phyloP scores from a whole-genome alignment of 2,888 invertebrate species.

The Papilio demoleus region DNA sequence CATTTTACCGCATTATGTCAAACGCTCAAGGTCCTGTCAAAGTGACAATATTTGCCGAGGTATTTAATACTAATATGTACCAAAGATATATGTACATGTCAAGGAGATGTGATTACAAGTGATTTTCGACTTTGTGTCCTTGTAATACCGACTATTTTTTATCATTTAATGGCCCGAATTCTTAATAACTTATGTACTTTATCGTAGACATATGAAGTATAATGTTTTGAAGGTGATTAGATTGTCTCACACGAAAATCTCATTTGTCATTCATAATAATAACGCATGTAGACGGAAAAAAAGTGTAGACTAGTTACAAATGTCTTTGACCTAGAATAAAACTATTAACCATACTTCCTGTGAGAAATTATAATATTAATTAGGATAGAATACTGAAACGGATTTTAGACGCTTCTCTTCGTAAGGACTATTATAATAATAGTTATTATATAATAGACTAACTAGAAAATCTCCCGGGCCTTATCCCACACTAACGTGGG shows the following conservation, averaged over 20 bases:
- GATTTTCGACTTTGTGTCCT: conserved; percentile 43
- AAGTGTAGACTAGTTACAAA: not conserved
- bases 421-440: no score
- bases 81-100: conserved; percentile 66
- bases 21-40: conserved; percentile 58
- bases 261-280: conserved; percentile 43
- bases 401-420: no score
- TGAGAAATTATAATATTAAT: not conserved
- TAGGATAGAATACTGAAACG: no score
- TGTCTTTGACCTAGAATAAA: conserved; percentile 1
- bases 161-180: conserved; percentile 7
- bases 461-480: no score
- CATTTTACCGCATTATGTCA: conserved; percentile 52
- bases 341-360: conserved; percentile 8
- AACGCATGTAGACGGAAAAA: conserved; percentile 38
- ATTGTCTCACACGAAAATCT: conserved; percentile 44
- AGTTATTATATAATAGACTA: no score
- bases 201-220: conserved; percentile 38
- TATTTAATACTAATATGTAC: conserved; percentile 52
- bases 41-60: conserved; percentile 61
- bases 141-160: conserved; percentile 15
- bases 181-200: conserved; percentile 40
- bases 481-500: no score
- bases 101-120: conserved; percentile 51
- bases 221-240: conserved; percentile 42